These are phyloP conservation scores for Zoanthus sociatus DNA, from an alignment of 92 coral and sea anemone genomes.

Conservation along the genomic window DNA sequence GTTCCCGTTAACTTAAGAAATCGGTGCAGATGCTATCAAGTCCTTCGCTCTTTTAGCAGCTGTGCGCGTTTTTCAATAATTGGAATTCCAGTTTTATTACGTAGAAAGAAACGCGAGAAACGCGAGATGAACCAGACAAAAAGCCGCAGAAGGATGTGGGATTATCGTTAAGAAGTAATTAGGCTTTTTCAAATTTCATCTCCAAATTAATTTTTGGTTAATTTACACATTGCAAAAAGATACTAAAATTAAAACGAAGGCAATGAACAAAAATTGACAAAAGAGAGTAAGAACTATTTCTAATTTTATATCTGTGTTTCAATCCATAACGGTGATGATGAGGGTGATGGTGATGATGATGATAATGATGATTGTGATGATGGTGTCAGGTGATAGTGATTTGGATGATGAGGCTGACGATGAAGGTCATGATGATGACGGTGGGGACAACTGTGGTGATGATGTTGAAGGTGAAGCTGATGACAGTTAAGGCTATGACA, in stretches of 20 bases:
- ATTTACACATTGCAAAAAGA: not conserved
- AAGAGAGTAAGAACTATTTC: not conserved
- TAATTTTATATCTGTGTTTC: no score
- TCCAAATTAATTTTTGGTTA: slow-evolving; percentile 31
- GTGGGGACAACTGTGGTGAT: no score
- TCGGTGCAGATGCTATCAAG: not conserved
- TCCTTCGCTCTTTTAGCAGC: not conserved
- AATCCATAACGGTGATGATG: no score
- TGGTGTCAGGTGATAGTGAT: no score
- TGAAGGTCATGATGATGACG: no score
- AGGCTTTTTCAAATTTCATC: slow-evolving; percentile 32
- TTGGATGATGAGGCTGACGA: no score
- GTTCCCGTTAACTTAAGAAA: slow-evolving; percentile 1
- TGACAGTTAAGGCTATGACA: not conserved
- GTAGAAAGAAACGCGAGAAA: slow-evolving; percentile 14
- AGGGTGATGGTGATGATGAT: no score
- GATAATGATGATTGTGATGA: no score
- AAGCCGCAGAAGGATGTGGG: slow-evolving; percentile 29
- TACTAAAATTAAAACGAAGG: not conserved
- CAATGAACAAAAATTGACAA: not conserved
- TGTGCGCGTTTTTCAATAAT: slow-evolving; percentile 5
- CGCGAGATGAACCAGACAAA: slow-evolving; percentile 31
- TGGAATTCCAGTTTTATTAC: slow-evolving; percentile 21
- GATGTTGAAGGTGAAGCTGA: not conserved
- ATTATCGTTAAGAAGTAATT: slow-evolving; percentile 49